Conservation (phyloP, 2,888 invertebrate species). For the Aporophyla nigra region DNA sequence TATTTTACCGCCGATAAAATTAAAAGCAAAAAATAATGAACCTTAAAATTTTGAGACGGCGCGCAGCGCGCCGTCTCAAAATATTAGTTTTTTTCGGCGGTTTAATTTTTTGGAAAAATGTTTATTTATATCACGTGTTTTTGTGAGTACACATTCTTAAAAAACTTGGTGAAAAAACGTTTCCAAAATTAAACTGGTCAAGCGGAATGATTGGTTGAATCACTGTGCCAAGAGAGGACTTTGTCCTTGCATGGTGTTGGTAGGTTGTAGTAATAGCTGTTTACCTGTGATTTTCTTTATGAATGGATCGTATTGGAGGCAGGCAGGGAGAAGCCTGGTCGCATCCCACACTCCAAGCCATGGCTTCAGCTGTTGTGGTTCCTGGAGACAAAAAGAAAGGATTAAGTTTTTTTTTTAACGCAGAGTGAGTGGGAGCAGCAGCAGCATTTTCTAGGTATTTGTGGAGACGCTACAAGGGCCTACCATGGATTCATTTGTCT, state of each 20-base stretch:
- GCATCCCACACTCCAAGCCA: conserved; percentile 93
- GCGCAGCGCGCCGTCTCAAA: no score
- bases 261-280: background rate
- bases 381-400: conserved; percentile 42
- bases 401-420: background rate
- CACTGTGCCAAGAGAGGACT: background rate
- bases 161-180: background rate
- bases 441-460: background rate
- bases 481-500: no score
- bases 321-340: conserved; percentile 89
- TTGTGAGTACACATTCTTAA: no score
- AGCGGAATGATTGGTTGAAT: background rate
- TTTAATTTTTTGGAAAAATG: no score
- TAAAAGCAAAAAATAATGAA: no score
- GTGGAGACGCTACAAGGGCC: no score
- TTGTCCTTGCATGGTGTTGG: background rate
- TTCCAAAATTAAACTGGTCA: background rate
- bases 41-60: no score
- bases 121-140: no score
- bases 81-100: no score
- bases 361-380: conserved; percentile 82
- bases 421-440: background rate
- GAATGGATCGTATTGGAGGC: conserved; percentile 92
- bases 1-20: no score
- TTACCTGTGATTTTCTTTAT: conserved; percentile 75